Evolutionary conservation across 1,140 invertebrate species (phyloP).

Genomic region (Drosophila willistoni): DNA sequence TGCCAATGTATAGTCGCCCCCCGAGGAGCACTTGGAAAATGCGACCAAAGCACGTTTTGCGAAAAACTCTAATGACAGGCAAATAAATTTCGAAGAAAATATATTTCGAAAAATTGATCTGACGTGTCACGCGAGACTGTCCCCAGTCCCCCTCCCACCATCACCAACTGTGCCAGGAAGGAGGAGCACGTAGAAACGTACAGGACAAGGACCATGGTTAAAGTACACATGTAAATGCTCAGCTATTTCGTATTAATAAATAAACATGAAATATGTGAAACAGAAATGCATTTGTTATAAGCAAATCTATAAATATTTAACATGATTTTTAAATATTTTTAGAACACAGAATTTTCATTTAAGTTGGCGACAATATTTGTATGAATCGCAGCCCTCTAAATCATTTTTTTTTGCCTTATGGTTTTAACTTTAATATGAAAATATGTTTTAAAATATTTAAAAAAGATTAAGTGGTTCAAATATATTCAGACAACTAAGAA

Average conservation of each 20-base stretch:
- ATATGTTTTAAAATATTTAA: too few species aligned
- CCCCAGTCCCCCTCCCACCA: constrained; percentile 8
- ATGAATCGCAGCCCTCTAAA: too few species aligned
- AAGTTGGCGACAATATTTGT: too few species aligned
- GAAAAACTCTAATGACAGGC: constrained; percentile 78
- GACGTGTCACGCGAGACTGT: constrained; percentile 74
- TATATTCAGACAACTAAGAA: too few species aligned
- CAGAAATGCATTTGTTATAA: neutral
- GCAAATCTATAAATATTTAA: neutral
- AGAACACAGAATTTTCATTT: too few species aligned
- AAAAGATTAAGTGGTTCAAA: too few species aligned
- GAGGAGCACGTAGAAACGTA: constrained; percentile 8
- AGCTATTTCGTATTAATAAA: constrained; percentile 3
- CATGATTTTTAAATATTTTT: neutral
- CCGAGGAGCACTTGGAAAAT: constrained; percentile 70
- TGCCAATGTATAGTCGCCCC: constrained; percentile 57
- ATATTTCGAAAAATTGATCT: constrained; percentile 80
- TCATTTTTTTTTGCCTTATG: too few species aligned
- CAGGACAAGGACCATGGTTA: neutral
- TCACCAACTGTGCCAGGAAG: neutral
- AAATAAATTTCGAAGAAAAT: constrained; percentile 78
- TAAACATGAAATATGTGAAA: neutral
- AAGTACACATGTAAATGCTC: constrained; percentile 1
- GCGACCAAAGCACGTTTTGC: constrained; percentile 73
- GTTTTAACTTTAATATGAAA: too few species aligned